phyloP scores from a whole-genome alignment of 2,888 invertebrate species.

The Erebia aethiops region DNA sequence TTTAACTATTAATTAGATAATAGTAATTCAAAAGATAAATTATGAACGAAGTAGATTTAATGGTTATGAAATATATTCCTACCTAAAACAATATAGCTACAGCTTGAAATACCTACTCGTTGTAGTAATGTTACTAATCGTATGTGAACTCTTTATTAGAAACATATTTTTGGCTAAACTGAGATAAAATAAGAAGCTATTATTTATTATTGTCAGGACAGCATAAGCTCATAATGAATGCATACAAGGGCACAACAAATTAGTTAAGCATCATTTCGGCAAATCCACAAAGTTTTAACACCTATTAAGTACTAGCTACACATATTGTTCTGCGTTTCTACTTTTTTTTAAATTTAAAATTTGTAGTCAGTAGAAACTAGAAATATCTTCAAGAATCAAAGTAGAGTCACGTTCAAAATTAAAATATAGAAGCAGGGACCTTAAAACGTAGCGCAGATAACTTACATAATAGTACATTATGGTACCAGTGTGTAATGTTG shows the following conservation, averaged over 20 bases:
- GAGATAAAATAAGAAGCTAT: not conserved
- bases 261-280: too few species aligned
- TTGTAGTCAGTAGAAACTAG: not conserved
- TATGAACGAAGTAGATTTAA: slow-evolving; percentile 1
- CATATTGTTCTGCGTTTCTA: too few species aligned
- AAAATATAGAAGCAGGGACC: not conserved
- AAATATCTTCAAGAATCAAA: not conserved
- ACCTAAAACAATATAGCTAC: not conserved
- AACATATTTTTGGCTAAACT: not conserved
- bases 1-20: not conserved
- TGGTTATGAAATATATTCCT: not conserved
- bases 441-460: not conserved
- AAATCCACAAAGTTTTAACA: too few species aligned
- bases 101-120: slow-evolving; percentile 3
- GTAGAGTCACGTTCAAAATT: not conserved
- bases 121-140: not conserved
- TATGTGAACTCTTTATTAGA: not conserved
- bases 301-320: too few species aligned
- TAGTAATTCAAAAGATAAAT: not conserved
- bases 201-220: not conserved
- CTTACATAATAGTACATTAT: not conserved
- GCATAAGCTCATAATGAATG: not conserved
- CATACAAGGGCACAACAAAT: too few species aligned
- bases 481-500: too few species aligned
- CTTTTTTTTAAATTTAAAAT: too few species aligned